A percentile compares a stretch with the other conserved stretches of the same genome.
phyloP scores from a whole-genome alignment of 2,797 vertebrate genomes.

The Petrocephalus sullivani region DNA sequence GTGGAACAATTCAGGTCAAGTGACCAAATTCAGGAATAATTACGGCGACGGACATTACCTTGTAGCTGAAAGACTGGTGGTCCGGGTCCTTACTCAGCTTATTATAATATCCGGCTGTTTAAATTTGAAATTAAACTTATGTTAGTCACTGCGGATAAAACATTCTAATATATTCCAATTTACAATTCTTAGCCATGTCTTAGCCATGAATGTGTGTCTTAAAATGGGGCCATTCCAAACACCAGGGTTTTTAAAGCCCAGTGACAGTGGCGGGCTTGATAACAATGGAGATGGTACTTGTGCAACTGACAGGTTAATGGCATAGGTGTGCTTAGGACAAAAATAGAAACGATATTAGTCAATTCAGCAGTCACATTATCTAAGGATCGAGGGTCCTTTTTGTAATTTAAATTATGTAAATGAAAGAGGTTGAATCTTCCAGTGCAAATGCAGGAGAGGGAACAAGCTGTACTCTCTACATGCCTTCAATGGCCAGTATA shows the following conservation, averaged over 20 bases:
- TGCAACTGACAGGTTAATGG: neutral
- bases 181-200: neutral
- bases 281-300: neutral
- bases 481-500: neutral
- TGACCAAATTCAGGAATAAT: neutral
- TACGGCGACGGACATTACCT: neutral
- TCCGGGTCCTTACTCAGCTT: neutral
- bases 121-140: neutral
- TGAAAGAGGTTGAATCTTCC: neutral
- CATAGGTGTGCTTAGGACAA: neutral
- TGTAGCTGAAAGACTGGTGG: neutral
- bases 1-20: neutral
- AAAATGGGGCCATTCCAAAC: neutral
- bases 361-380: neutral
- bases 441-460: neutral
- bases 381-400: neutral
- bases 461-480: neutral
- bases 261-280: neutral
- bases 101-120: neutral
- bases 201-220: neutral
- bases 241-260: neutral
- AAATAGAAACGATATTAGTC: neutral
- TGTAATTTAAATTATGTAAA: neutral
- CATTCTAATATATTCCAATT: neutral
- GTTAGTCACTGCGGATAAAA: neutral